Evolutionary conservation across 2,888 invertebrate genomes (phyloP).

Genomic region (Thysanoteuthis rhombus): DNA sequence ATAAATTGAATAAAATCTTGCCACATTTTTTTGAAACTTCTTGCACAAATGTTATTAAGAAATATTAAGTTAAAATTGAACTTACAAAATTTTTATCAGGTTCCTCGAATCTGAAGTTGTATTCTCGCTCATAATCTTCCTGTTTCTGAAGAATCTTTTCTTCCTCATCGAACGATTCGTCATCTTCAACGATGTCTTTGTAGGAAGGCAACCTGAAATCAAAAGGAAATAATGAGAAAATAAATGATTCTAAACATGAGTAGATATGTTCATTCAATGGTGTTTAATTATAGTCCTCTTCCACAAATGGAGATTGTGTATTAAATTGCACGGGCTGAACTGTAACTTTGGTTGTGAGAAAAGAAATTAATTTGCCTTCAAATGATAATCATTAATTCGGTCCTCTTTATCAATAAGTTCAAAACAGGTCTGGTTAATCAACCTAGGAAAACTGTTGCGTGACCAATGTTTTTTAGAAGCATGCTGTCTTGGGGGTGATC

Average conservation of each 20-base stretch:
- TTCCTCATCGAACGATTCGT: slow-evolving; percentile 74
- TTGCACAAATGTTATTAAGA: background rate
- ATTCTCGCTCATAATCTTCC: slow-evolving; percentile 92
- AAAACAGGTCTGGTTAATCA: no score
- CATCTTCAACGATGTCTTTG: slow-evolving; percentile 76
- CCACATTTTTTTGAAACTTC: background rate
- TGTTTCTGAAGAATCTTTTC: slow-evolving; percentile 82
- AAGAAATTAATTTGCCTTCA: no score
- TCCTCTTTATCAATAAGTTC: no score
- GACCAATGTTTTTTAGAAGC: no score
- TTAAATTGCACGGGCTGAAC: no score
- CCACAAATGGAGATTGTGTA: no score
- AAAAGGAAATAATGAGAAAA: background rate
- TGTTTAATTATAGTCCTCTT: no score
- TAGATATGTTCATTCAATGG: background rate
- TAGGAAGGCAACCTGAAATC: slow-evolving; percentile 68
- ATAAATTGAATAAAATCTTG: background rate
- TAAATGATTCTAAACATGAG: background rate
- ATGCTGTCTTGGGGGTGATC: no score
- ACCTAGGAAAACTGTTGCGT: no score
- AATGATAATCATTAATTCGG: no score
- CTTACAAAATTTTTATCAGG: slow-evolving; percentile 84
- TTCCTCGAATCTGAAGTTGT: slow-evolving; percentile 95
- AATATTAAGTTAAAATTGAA: slow-evolving; percentile 33
- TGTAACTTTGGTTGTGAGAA: no score